Conservation (phyloP, 2,797 vertebrate genomes). For the Uromys caudimaculatus region DNA sequence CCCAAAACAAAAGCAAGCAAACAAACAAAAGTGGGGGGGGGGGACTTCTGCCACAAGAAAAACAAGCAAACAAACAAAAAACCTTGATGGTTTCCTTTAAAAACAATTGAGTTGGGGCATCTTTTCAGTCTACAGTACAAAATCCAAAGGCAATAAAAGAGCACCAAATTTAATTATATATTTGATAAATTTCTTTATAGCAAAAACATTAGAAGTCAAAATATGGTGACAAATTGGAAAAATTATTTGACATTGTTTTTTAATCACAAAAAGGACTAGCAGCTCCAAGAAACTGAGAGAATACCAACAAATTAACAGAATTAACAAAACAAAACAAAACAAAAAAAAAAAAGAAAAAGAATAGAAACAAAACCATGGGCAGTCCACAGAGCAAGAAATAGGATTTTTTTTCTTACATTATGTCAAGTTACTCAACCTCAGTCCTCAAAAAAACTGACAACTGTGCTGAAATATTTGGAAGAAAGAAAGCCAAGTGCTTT, state of each 20-base stretch:
- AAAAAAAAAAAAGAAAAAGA: too few species aligned
- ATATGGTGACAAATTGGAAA: background rate
- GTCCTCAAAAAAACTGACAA: background rate
- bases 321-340: background rate
- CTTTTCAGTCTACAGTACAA: background rate
- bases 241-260: background rate
- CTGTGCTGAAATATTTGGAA: background rate
- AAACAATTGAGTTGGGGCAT: background rate
- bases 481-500: background rate
- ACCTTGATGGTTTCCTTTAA: background rate
- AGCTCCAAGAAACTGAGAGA: background rate
- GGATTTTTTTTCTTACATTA: background rate
- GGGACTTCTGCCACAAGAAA: background rate
- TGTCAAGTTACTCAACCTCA: background rate
- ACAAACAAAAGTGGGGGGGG: background rate
- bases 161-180: background rate
- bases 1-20: background rate
- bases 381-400: background rate
- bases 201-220: background rate
- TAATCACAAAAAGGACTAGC: background rate
- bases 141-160: background rate
- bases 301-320: background rate
- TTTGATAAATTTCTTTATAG: constrained; percentile 16
- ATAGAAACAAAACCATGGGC: too few species aligned
- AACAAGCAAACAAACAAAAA: background rate